These are phyloP conservation scores for Antheraea yamamai DNA, from an alignment of 2,888 invertebrate genomes.

Conservation along the genomic window DNA sequence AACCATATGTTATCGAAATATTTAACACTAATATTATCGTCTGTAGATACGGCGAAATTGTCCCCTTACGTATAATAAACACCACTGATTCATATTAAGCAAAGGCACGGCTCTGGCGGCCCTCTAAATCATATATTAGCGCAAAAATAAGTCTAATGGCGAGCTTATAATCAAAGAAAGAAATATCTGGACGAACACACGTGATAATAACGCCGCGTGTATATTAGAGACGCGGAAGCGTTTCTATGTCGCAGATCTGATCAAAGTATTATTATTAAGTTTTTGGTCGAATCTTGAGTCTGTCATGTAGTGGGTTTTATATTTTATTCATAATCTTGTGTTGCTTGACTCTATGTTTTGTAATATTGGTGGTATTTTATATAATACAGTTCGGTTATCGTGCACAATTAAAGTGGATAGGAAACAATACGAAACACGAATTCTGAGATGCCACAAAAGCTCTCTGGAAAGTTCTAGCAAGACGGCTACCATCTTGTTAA, in stretches of 20 bases:
- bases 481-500: too few species aligned
- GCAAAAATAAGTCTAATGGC: conserved; percentile 77
- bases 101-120: conserved; percentile 28
- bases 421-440: too few species aligned
- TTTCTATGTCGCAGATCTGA: conserved; percentile 11
- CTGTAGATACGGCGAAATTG: background rate
- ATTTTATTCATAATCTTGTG: too few species aligned
- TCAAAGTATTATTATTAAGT: background rate
- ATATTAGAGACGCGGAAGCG: conserved; percentile 35
- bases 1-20: background rate
- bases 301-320: too few species aligned
- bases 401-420: too few species aligned
- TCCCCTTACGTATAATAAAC: conserved; percentile 18
- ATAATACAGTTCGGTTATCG: too few species aligned
- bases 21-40: background rate
- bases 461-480: too few species aligned
- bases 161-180: conserved; percentile 77
- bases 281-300: too few species aligned
- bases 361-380: too few species aligned
- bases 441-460: too few species aligned
- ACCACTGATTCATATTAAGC: conserved; percentile 17
- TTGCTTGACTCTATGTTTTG: too few species aligned
- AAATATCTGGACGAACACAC: conserved; percentile 66
- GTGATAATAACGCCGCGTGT: conserved; percentile 42
- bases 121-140: conserved; percentile 79